These are phyloP conservation scores for Meloe dianella DNA, from an alignment of 2,888 invertebrate species.

Conservation along the genomic window DNA sequence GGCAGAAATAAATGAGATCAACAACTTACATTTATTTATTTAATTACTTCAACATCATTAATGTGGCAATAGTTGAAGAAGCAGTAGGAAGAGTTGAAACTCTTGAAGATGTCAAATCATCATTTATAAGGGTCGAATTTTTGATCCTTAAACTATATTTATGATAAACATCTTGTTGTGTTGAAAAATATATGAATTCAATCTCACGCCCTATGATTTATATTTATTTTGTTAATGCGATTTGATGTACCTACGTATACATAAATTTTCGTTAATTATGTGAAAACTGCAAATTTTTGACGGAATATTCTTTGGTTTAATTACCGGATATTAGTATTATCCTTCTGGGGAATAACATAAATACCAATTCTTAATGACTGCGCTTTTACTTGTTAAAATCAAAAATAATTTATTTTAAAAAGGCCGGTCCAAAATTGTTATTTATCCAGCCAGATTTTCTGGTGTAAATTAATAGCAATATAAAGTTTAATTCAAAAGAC, in stretches of 20 bases:
- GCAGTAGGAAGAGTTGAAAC: background rate
- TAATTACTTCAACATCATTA: background rate
- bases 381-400: constrained; percentile 7
- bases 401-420: background rate
- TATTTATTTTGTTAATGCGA: too few species aligned
- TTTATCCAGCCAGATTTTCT: constrained; percentile 36
- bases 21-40: background rate
- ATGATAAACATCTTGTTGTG: too few species aligned
- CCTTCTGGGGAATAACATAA: constrained; percentile 8
- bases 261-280: background rate
- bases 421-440: constrained; percentile 35
- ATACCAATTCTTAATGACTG: background rate
- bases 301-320: constrained; percentile 7
- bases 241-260: background rate
- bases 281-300: background rate
- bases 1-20: too few species aligned
- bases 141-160: background rate
- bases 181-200: too few species aligned
- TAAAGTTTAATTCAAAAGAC: constrained; percentile 4
- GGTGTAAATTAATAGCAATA: constrained; percentile 12
- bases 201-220: too few species aligned
- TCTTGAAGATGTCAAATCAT: background rate
- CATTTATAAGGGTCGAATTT: background rate
- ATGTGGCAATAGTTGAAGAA: background rate
- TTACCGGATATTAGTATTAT: constrained; percentile 15